Conservation (phyloP, 2,888 invertebrate species). For the Kryphioiulus occultus region DNA sequence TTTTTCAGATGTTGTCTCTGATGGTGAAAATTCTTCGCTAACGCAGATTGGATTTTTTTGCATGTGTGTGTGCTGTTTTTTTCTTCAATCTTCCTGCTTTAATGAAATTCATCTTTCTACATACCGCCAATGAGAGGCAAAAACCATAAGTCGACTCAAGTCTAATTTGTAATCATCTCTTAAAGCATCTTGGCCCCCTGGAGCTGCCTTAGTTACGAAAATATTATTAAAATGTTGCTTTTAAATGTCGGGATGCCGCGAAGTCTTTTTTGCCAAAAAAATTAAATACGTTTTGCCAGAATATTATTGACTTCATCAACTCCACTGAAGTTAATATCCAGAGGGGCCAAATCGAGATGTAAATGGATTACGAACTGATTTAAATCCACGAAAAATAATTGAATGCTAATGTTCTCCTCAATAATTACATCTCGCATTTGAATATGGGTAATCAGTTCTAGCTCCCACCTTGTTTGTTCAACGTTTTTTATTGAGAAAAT, state of each 20-base stretch:
- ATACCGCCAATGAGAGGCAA: not conserved
- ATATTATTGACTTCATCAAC: not conserved
- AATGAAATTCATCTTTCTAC: not conserved
- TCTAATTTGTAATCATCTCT: conserved; percentile 8
- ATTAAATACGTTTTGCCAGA: not conserved
- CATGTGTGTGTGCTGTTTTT: not conserved
- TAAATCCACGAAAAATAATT: no score
- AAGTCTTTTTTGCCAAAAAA: not conserved
- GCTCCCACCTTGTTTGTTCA: no score
- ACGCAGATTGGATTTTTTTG: not conserved
- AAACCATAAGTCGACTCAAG: not conserved
- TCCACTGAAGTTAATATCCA: no score
- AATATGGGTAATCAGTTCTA: no score
- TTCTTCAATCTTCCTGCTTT: not conserved
- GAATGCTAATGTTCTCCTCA: no score
- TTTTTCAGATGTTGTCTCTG: not conserved
- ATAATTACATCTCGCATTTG: no score
- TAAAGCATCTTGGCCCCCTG: not conserved
- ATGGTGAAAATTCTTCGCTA: not conserved
- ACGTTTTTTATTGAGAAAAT: no score
- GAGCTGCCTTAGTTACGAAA: not conserved
- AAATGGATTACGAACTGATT: no score
- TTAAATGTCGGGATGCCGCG: not conserved
- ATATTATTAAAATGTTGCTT: conserved; percentile 15
- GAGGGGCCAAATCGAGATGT: no score